Evolutionary conservation across 2,888 invertebrate genomes (phyloP).

Genomic region (Brassicogethes aeneus): DNA sequence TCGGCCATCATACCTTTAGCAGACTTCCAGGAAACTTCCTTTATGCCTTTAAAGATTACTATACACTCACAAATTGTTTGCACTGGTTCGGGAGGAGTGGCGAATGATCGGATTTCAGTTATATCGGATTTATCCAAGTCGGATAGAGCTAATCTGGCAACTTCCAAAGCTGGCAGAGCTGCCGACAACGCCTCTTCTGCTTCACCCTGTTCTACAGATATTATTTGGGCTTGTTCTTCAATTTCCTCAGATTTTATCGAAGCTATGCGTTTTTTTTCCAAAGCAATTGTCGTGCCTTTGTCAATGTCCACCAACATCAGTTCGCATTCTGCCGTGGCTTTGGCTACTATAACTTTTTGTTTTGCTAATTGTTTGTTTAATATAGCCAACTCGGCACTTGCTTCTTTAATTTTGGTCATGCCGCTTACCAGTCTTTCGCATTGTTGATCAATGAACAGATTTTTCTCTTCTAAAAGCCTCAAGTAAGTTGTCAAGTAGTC

Average conservation of each 20-base stretch:
- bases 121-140: constrained; percentile 85
- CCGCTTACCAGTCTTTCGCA: constrained; percentile 64
- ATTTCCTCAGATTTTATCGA: constrained; percentile 74
- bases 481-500: constrained; percentile 78
- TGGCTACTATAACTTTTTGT: constrained; percentile 73
- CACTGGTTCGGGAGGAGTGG: constrained; percentile 84
- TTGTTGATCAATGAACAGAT: constrained; percentile 50
- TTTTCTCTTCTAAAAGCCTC: constrained; percentile 64
- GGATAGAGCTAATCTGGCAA: constrained; percentile 67
- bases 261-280: constrained; percentile 70
- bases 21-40: constrained; percentile 84
- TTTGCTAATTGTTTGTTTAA: constrained; percentile 72
- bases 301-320: constrained; percentile 67
- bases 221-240: constrained; percentile 70
- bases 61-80: constrained; percentile 87
- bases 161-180: constrained; percentile 78
- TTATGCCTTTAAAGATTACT: constrained; percentile 71
- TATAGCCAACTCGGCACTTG: constrained; percentile 69
- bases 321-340: constrained; percentile 77
- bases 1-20: constrained; percentile 92
- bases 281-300: constrained; percentile 59
- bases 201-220: constrained; percentile 72
- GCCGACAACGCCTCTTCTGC: constrained; percentile 73
- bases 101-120: constrained; percentile 86
- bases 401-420: constrained; percentile 77